These are phyloP conservation scores for Anomalospiza imberbis DNA, from an alignment of 2,797 vertebrate genomes.

Conservation along the genomic window DNA sequence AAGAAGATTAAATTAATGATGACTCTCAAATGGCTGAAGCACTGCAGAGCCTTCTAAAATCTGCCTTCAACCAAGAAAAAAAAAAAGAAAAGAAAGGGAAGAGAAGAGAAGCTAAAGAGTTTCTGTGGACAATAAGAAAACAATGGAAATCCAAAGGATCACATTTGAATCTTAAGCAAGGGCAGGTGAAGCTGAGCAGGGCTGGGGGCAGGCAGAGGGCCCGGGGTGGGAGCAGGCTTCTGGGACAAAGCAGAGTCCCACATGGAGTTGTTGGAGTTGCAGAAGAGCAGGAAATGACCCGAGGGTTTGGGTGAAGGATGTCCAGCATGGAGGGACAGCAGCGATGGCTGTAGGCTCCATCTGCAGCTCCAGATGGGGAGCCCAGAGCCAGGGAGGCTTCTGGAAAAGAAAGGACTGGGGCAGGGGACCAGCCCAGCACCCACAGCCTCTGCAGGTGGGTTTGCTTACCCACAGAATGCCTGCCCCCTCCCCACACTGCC, in stretches of 20 bases:
- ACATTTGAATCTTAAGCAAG: not conserved
- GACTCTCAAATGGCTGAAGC: conserved; percentile 53
- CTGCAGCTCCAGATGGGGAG: not conserved
- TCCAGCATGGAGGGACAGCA: not conserved
- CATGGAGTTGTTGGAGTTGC: conserved; percentile 3
- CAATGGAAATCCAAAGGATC: not conserved
- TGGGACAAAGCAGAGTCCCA: not conserved
- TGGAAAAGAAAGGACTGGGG: not conserved
- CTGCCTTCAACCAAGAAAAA: not conserved
- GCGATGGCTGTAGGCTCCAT: not conserved
- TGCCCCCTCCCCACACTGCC: not conserved
- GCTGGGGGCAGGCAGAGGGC: not conserved
- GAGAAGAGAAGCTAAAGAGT: not conserved
- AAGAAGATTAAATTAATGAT: conserved; percentile 64
- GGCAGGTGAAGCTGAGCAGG: not conserved
- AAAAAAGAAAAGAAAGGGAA: not conserved
- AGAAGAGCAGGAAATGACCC: conserved; percentile 44
- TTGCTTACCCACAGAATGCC: not conserved
- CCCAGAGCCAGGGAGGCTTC: not conserved
- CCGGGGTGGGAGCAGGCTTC: not conserved
- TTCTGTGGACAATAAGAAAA: not conserved
- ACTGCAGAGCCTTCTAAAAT: conserved; percentile 10
- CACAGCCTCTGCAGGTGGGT: accelerated
- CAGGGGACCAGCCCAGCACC: not conserved
- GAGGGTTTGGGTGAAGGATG: not conserved